Conservation (phyloP, 2,888 invertebrate genomes). For the Cephus sareptanus region DNA sequence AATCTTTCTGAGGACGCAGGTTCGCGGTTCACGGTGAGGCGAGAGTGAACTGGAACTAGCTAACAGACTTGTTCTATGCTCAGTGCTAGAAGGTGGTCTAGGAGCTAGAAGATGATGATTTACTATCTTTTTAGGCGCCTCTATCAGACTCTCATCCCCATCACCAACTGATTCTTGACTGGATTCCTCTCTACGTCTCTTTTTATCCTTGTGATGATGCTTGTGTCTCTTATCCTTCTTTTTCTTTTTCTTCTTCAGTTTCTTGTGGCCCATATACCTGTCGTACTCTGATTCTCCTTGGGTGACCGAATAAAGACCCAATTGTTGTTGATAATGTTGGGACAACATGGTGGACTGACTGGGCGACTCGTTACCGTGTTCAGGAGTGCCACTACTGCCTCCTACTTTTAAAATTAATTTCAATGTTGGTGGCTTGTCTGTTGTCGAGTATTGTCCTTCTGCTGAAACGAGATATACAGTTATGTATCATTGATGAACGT, state of each 20-base stretch:
- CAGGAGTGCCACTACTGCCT: conserved; percentile 75
- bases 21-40: conserved; percentile 80
- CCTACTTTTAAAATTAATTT: conserved; percentile 82
- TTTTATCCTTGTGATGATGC: conserved; percentile 78
- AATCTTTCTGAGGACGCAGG: conserved; percentile 83
- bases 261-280: conserved; percentile 70
- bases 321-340: conserved; percentile 60
- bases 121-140: conserved; percentile 57
- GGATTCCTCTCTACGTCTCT: conserved; percentile 73
- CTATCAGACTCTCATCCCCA: conserved; percentile 68
- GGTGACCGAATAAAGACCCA: conserved; percentile 61
- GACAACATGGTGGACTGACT: conserved; percentile 54
- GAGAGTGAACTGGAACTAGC: conserved; percentile 61
- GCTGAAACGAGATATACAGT: conserved; percentile 10
- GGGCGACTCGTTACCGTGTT: conserved; percentile 62
- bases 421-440: conserved; percentile 70
- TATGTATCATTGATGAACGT: not conserved
- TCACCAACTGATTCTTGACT: conserved; percentile 72
- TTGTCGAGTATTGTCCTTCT: conserved; percentile 51
- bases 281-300: conserved; percentile 60
- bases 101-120: conserved; percentile 33
- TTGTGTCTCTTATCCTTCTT: conserved; percentile 82
- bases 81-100: conserved; percentile 27
- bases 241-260: conserved; percentile 83
- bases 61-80: conserved; percentile 5